These are phyloP conservation scores for Hylaea fasciaria DNA, from an alignment of 2,888 invertebrate species.

Conservation along the genomic window DNA sequence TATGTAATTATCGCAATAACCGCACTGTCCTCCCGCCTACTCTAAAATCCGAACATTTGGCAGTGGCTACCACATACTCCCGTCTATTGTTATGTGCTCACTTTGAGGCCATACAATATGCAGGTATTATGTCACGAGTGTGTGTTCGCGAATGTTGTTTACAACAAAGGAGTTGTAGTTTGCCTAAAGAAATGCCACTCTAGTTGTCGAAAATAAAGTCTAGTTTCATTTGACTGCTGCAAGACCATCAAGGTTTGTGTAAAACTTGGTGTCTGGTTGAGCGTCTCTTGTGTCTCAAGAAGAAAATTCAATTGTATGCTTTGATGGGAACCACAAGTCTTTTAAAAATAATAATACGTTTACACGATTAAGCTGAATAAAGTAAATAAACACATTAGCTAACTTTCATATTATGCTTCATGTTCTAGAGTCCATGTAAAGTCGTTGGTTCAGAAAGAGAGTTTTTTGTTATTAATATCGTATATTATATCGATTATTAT, in stretches of 20 bases:
- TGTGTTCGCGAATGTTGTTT: conserved; percentile 36
- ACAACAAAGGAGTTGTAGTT: conserved; percentile 31
- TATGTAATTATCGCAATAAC: conserved; percentile 38
- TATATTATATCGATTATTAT: neutral
- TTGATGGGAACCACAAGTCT: neutral
- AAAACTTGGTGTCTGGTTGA: neutral
- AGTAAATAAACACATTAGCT: neutral
- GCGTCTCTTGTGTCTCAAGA: conserved; percentile 1
- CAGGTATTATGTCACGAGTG: conserved; percentile 40
- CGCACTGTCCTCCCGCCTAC: conserved; percentile 46
- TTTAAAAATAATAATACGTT: no score
- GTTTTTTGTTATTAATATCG: neutral
- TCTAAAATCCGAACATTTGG: conserved; percentile 52
- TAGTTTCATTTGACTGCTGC: neutral
- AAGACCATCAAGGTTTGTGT: neutral
- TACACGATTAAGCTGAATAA: neutral
- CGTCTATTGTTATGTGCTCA: conserved; percentile 48
- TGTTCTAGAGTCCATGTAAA: no score
- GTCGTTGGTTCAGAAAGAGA: no score
- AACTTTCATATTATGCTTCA: neutral
- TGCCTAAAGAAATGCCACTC: conserved; percentile 18
- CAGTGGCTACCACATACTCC: conserved; percentile 47
- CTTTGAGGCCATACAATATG: conserved; percentile 39
- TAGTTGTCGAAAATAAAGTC: conserved; percentile 12
- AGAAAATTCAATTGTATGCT: neutral